A percentile compares a stretch with the other conserved stretches of the same genome.
Evolutionary conservation across 2,888 invertebrate genomes (phyloP).

Genomic region (Aricia artaxerxes): DNA sequence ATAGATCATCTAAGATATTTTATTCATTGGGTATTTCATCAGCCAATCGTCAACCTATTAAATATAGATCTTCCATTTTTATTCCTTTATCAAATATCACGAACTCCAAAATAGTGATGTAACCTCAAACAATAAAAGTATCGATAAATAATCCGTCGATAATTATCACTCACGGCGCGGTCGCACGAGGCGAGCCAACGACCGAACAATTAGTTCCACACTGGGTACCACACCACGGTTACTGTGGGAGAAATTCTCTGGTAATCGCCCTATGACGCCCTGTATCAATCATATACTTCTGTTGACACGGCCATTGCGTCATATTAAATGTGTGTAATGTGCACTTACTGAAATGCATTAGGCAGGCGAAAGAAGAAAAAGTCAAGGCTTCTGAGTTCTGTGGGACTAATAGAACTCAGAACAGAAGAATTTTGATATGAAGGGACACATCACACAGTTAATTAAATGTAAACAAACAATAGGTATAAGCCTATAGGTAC

Average conservation of each 20-base stretch:
- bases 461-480: neutral
- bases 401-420: no score
- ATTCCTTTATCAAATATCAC: neutral
- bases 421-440: no score
- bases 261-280: conserved; percentile 35
- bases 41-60: neutral
- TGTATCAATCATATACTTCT: conserved; percentile 39
- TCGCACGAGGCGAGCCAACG: conserved; percentile 40
- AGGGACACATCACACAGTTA: no score
- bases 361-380: neutral
- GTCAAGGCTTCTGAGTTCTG: no score
- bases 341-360: neutral
- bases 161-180: conserved; percentile 37
- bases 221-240: conserved; percentile 43
- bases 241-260: conserved; percentile 46
- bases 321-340: neutral
- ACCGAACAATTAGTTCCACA: conserved; percentile 46
- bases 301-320: conserved; percentile 18
- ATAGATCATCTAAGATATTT: no score
- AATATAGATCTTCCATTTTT: neutral
- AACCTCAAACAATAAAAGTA: conserved; percentile 33
- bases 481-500: neutral
- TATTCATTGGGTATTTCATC: neutral
- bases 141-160: conserved; percentile 42
- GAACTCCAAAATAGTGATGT: conserved; percentile 30